Conservation (phyloP, 1,140 invertebrate genomes). For the Palaemon carinicauda region DNA sequence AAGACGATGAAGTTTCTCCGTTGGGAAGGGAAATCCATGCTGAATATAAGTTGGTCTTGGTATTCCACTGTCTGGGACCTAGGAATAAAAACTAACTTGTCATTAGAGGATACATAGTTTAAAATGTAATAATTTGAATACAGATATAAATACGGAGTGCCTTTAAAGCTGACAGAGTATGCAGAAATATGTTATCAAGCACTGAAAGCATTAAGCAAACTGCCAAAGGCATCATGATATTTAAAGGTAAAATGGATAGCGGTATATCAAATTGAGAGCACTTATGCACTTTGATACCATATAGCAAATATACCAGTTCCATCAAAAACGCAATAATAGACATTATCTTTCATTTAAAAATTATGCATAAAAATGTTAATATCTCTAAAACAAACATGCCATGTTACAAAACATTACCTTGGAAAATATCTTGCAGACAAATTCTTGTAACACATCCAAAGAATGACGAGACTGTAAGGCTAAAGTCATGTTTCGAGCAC, state of each 20-base stretch:
- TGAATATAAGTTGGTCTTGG: conserved; percentile 23
- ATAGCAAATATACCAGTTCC: no score
- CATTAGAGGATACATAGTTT: no score
- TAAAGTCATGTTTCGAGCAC: conserved; percentile 87
- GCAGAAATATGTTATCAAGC: no score
- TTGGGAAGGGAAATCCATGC: conserved; percentile 71
- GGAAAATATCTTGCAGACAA: conserved; percentile 69
- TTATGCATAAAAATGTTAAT: no score
- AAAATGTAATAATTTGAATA: no score
- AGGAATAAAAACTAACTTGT: not conserved
- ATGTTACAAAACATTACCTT: conserved; percentile 24
- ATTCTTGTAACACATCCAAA: conserved; percentile 77
- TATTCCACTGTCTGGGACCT: conserved; percentile 27
- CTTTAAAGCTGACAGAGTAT: no score
- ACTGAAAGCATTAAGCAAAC: not conserved
- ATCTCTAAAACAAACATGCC: not conserved
- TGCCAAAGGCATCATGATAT: not conserved
- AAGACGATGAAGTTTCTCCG: conserved; percentile 71
- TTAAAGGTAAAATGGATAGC: not conserved
- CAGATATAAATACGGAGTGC: no score
- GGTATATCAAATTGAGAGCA: no score
- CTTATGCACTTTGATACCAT: no score
- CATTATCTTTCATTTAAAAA: no score
- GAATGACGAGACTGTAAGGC: conserved; percentile 82
- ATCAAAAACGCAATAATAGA: no score